Percentiles rank a stretch among this genome's conserved stretches.
phyloP scores from a whole-genome alignment of 1,140 invertebrate species.

The Macrosteles quadrilineatus region DNA sequence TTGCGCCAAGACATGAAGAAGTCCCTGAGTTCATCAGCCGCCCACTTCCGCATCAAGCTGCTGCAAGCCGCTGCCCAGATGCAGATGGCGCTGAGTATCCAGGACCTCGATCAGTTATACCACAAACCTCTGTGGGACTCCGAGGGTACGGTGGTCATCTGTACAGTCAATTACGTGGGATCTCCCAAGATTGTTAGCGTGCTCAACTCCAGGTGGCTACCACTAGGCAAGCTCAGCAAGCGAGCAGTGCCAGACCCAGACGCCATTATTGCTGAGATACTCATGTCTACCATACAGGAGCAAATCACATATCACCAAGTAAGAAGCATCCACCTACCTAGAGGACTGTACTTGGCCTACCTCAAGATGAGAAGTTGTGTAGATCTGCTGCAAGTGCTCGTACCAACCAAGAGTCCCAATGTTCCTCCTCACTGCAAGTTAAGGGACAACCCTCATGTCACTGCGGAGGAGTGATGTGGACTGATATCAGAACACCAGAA shows the following conservation, averaged over 20 bases:
- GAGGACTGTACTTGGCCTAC: conserved; percentile 92
- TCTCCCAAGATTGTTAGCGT: conserved; percentile 82
- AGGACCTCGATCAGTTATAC: conserved; percentile 91
- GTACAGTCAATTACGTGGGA: conserved; percentile 80
- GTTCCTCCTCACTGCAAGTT: conserved; percentile 91
- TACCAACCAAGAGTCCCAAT: conserved; percentile 87
- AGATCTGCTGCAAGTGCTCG: conserved; percentile 89
- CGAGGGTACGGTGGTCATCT: conserved; percentile 88
- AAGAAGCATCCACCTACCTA: conserved; percentile 74
- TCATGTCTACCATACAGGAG: conserved; percentile 84
- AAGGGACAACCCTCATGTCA: conserved; percentile 92
- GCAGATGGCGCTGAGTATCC: conserved; percentile 88
- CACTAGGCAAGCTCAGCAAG: conserved; percentile 72
- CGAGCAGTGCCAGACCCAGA: conserved; percentile 63
- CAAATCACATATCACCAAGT: conserved; percentile 92
- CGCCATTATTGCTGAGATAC: conserved; percentile 75
- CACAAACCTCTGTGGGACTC: conserved; percentile 84
- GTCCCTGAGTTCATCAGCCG: conserved; percentile 81
- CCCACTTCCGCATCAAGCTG: conserved; percentile 89
- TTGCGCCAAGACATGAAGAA: conserved; percentile 91
- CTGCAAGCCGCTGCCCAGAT: conserved; percentile 89
- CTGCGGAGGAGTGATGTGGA: conserved; percentile 58
- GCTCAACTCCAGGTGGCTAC: conserved; percentile 87
- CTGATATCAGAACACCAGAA: conserved; percentile 68
- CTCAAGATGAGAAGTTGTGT: conserved; percentile 94